Base-by-base conservation (phyloP, 2,888 invertebrate genomes). In the Folsomia manolachei region DNA sequence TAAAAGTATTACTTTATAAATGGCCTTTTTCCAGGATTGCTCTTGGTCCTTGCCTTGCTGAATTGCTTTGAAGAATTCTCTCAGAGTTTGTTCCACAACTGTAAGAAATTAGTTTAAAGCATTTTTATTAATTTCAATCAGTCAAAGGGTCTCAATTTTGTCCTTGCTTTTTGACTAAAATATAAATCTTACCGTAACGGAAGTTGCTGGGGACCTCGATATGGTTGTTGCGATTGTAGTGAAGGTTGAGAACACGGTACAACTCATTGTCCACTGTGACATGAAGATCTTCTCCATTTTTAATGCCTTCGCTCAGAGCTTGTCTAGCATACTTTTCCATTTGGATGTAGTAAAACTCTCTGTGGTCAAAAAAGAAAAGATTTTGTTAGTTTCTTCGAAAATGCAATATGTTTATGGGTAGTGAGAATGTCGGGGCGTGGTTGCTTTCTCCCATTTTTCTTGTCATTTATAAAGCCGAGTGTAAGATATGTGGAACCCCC, bases 241-340 rank as follows among this genome's bases (percentile, higher is more conserved):
- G 99, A 82, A 98, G 90, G 86, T 98, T 99, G 83, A 99, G 91
- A 83, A 96, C 95, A 84, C 98, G 89, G 88, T 97, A 97, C 81
- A 99, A 90, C 86, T 99, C 99, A 75, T 95, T 95, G 86, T 99
- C 98, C 72, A 90, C 90, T 76, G 92, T 93, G 73, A 99, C 96
- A 84, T 92, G 91, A 75, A 99, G 88, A 83, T 98, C 97, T 80
- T 97, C 97, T 23, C 92, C 90, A 82, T 90, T 90, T 85, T 95
- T 94, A 82, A 95, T 89, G 76, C 98, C 98, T 87, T 99, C 98
- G 82, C 95, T 94, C 82, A 99, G 91, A 65, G 97, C 95, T 86
- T 98, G 97, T 82, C 98, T 89, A 77, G 98, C 98, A 86, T 97
- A 99, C 86, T 99, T 99, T 88, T 99, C 99, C 98, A 99, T 99